A percentile compares a stretch with the other conserved stretches of the same genome.
Conservation (phyloP, 2,113 vertebrate genomes). For the Lepisosteus oculatus region DNA sequence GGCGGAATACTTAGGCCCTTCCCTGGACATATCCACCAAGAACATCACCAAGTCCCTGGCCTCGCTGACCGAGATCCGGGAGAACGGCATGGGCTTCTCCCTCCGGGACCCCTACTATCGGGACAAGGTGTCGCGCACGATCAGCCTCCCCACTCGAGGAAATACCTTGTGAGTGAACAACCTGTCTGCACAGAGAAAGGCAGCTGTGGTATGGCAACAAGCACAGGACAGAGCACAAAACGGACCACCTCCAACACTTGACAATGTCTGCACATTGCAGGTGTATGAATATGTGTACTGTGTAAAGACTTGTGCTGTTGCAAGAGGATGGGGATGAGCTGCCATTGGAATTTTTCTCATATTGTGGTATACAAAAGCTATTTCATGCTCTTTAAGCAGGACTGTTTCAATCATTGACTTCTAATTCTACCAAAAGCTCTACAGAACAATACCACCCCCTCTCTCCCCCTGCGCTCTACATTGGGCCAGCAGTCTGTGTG, state of each 20-base stretch:
- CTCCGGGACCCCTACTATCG: slow-evolving; percentile 73
- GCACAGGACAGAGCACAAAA: background rate
- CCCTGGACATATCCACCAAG: slow-evolving; percentile 74
- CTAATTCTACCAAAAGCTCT: no score
- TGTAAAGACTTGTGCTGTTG: slow-evolving; percentile 1
- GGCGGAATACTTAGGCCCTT: slow-evolving; percentile 85
- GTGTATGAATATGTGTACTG: slow-evolving; percentile 19
- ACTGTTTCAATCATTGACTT: no score
- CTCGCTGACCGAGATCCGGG: slow-evolving; percentile 91
- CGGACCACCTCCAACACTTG: slow-evolving; percentile 8
- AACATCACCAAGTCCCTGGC: slow-evolving; percentile 94
- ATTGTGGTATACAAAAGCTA: no score
- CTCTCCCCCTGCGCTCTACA: no score
- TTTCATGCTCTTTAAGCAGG: no score
- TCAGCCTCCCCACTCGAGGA: slow-evolving; percentile 87
- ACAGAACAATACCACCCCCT: no score
- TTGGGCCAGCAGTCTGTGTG: no score
- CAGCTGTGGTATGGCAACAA: background rate
- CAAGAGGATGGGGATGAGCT: no score
- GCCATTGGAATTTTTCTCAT: no score
- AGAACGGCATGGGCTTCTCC: slow-evolving; percentile 76
- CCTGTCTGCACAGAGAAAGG: background rate
- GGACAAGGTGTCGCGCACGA: slow-evolving; percentile 80
- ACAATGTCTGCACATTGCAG: slow-evolving; percentile 24
- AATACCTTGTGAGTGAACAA: slow-evolving; percentile 86